These are phyloP conservation scores for Sternarchorhynchus goeldii DNA, from an alignment of 2,797 vertebrate genomes.

Conservation along the genomic window DNA sequence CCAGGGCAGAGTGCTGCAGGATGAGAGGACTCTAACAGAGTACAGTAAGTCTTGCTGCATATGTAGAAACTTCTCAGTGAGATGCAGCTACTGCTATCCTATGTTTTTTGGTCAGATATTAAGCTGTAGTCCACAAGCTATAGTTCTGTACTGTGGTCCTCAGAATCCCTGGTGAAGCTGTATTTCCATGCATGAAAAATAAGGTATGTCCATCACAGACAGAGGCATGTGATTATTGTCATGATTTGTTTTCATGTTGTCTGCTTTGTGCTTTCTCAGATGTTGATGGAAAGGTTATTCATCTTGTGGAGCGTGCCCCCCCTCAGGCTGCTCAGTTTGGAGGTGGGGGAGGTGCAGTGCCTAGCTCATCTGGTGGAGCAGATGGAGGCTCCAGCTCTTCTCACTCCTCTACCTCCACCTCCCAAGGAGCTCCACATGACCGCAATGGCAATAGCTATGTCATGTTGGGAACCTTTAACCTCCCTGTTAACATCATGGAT, in stretches of 20 bases:
- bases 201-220: too few relatives aligned
- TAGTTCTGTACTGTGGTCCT: not conserved
- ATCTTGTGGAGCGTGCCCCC: constrained; percentile 90
- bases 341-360: constrained; percentile 74
- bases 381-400: constrained; percentile 74
- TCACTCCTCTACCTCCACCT: constrained; percentile 72
- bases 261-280: constrained; percentile 68
- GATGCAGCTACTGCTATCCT: too few relatives aligned
- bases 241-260: not conserved
- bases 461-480: constrained; percentile 93
- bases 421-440: constrained; percentile 82
- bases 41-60: constrained; percentile 81
- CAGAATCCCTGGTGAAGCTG: not conserved
- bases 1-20: constrained; percentile 91
- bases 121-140: too few relatives aligned
- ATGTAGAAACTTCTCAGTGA: not conserved
- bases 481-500: constrained; percentile 87
- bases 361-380: constrained; percentile 61
- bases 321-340: constrained; percentile 84
- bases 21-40: constrained; percentile 88
- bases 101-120: too few relatives aligned
- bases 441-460: constrained; percentile 94
- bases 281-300: constrained; percentile 92
- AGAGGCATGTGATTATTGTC: too few relatives aligned
- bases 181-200: not conserved